Evolutionary conservation across 2,888 invertebrate genomes (phyloP), one percentile per base, ranked within the genome.

Genomic region (Eustalomyia histrio): DNA sequence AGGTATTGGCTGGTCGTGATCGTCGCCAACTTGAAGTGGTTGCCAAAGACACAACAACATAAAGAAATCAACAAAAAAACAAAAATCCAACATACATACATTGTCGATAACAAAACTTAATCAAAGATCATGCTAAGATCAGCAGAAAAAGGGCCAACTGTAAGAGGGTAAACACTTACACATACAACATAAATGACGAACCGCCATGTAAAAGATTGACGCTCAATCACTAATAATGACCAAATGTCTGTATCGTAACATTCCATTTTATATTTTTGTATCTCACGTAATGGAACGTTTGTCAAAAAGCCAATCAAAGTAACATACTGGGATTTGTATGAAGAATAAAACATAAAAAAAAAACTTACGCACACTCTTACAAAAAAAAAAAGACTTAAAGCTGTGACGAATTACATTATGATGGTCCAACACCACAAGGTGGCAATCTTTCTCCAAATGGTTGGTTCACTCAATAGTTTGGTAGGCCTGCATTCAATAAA

Each of bases 381-480:
- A 29, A 21, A 47, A 50, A n/a, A 33, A 57, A 43, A 67, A 47
- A 68, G 60, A 78, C 39, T 47, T 73, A 63, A 60, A 71, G 76
- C 83, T 84, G 84, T 84, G 83, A 84, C 84, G 84, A 84, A 84
- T 84, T 82, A 83, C 83, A 79, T 82, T 82, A 76, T 76, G 71
- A 80, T 76, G 80, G 82, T 64, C 55, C 60, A 81, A 74, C 78
- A 73, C 71, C 81, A 78, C 69, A 47, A 81, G 73, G 81, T 78
- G 76, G 81, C 81, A 74, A 61, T 78, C 60, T 81, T 43, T 64
- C 57, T 67, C 58, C 63, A 80, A 80, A 63, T 63, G 67, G 50
- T 21, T 57, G 57, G 18, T 29, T 57, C n/a, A n/a, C 8, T 10
- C 9, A 16, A 16, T 57, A 29, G 57, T 43, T 8, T 57, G 57